Evolutionary conservation across 2,797 vertebrate species (phyloP).

Genomic region (Darevskia nairensis): DNA sequence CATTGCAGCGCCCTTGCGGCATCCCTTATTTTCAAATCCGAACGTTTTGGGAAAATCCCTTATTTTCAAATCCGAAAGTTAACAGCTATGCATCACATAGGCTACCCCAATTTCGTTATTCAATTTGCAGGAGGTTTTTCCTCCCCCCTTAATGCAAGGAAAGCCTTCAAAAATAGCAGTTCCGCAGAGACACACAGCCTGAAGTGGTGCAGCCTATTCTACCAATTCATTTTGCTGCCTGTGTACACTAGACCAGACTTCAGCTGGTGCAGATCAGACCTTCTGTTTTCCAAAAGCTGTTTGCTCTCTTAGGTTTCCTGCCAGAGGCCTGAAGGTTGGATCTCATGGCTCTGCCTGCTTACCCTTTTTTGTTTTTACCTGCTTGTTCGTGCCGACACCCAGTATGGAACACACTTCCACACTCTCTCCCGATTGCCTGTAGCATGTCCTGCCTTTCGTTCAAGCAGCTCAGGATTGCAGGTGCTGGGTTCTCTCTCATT

Average conservation of each 20-base stretch:
- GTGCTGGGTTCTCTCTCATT: not conserved
- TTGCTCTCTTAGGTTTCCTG: not conserved
- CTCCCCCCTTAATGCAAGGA: not conserved
- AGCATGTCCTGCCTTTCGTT: too few relatives aligned
- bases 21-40: too few relatives aligned
- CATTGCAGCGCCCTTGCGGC: too few relatives aligned
- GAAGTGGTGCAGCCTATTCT: not conserved
- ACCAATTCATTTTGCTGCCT: not conserved
- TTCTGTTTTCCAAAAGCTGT: not conserved
- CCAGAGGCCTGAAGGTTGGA: not conserved
- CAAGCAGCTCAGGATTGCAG: not conserved
- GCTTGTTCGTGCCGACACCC: not conserved
- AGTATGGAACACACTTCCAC: too few relatives aligned
- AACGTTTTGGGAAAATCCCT: too few relatives aligned
- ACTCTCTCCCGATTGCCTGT: too few relatives aligned
- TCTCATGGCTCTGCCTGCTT: not conserved
- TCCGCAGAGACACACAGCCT: too few relatives aligned
- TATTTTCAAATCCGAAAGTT: too few relatives aligned
- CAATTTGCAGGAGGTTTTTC: too few relatives aligned
- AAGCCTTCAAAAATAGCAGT: not conserved
- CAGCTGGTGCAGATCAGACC: not conserved
- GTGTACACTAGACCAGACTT: not conserved
- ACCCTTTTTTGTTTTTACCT: not conserved
- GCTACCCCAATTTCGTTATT: not conserved
- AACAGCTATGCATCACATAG: too few relatives aligned